Conservation (phyloP, 2,113 vertebrate genomes). For the Spermophilus dauricus region DNA sequence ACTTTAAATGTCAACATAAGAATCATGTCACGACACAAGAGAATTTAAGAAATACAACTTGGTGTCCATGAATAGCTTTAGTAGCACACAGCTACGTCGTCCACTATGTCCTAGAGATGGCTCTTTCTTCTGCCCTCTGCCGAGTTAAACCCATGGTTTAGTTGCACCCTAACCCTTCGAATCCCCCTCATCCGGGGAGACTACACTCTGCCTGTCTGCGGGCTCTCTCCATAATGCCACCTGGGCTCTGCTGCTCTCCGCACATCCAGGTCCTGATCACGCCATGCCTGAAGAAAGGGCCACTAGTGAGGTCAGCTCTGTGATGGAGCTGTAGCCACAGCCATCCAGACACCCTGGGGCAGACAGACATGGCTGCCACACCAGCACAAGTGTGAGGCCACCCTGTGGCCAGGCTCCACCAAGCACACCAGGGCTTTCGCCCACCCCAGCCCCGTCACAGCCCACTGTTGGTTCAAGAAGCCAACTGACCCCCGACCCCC, state of each 20-base stretch:
- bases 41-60: not conserved
- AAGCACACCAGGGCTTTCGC: accelerated
- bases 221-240: accelerated
- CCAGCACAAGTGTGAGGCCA: not conserved
- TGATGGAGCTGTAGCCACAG: not conserved
- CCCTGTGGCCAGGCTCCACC: not conserved
- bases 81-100: accelerated
- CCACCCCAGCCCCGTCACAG: not conserved
- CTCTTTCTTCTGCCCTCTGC: not conserved
- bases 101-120: accelerated
- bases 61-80: accelerated
- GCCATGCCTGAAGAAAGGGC: not conserved
- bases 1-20: not conserved
- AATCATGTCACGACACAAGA: accelerated
- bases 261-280: not conserved
- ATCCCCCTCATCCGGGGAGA: not conserved
- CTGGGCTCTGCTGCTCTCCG: not conserved
- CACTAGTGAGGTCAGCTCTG: not conserved
- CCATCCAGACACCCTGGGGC: not conserved
- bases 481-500: not conserved
- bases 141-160: not conserved
- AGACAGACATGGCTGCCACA: accelerated
- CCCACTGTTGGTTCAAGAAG: not conserved
- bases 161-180: not conserved
- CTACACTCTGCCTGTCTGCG: accelerated